phyloP scores from a whole-genome alignment of 2,888 invertebrate genomes.

The Acanthoscelides obtectus region DNA sequence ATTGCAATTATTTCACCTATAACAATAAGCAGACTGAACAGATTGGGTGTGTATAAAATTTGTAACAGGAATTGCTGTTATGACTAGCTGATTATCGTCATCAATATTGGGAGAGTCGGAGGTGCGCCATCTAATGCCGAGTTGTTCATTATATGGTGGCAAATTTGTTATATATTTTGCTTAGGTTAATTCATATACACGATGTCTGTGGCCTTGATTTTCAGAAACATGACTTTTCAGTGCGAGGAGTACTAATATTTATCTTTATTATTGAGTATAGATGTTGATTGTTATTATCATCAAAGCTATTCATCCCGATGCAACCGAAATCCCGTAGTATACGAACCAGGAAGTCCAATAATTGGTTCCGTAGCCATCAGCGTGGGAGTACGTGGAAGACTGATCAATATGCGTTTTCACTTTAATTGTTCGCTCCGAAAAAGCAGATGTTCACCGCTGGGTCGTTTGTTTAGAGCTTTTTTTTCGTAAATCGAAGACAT shows the following conservation, averaged over 20 bases:
- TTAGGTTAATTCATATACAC: not conserved
- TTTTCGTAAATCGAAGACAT: not conserved
- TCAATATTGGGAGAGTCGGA: not conserved
- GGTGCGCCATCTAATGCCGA: not conserved
- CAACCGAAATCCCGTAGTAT: not conserved
- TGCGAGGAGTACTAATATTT: too few species aligned
- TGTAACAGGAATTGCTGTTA: not conserved
- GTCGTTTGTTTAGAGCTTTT: not conserved
- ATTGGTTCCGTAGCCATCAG: conserved; percentile 29
- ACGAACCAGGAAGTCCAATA: conserved; percentile 28
- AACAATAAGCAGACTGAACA: not conserved
- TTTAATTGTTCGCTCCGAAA: conserved; percentile 29
- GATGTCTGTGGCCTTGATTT: too few species aligned
- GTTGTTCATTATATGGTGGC: not conserved
- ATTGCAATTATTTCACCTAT: not conserved
- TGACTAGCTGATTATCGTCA: not conserved
- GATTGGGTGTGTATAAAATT: not conserved
- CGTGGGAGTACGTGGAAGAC: conserved; percentile 24
- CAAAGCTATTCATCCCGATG: not conserved
- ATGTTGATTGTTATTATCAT: not conserved
- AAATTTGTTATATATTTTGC: not conserved
- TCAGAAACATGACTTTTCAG: too few species aligned
- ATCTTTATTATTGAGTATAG: not conserved
- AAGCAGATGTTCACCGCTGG: conserved; percentile 26
- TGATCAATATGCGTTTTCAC: conserved; percentile 33